Conservation (phyloP, 1,140 invertebrate species). For the Euschistus heros region DNA sequence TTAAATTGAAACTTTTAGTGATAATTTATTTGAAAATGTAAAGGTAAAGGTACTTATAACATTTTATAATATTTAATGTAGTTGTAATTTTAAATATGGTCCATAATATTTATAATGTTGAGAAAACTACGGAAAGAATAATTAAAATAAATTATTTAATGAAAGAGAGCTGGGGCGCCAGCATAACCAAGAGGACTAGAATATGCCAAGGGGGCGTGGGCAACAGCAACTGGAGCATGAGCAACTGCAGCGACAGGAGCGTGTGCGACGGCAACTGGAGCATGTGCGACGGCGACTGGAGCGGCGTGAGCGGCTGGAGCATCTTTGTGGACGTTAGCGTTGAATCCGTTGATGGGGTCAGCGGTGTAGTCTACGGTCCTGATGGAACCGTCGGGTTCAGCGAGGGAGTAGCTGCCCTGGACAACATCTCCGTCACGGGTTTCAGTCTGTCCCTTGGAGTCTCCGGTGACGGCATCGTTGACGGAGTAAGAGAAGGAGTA, state of each 20-base stretch:
- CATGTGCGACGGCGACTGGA: slow-evolving; percentile 22
- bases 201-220: no score
- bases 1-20: no score
- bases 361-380: slow-evolving; percentile 39
- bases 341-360: slow-evolving; percentile 37
- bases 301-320: slow-evolving; percentile 13
- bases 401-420: slow-evolving; percentile 36
- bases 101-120: no score
- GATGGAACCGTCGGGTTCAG: slow-evolving; percentile 38
- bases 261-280: slow-evolving; percentile 30
- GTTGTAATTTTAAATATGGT: no score
- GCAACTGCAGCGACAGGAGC: neutral
- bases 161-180: no score
- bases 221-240: no score
- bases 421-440: slow-evolving; percentile 35
- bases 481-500: slow-evolving; percentile 33
- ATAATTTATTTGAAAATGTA: no score
- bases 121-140: no score
- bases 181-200: no score
- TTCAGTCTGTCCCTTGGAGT: slow-evolving; percentile 27
- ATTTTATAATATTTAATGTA: no score
- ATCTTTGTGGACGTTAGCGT: slow-evolving; percentile 34
- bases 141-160: no score
- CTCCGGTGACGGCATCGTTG: slow-evolving; percentile 25
- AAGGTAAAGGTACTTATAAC: no score